phyloP scores from a whole-genome alignment of 2,797 vertebrate genomes.

The Myotis myotis region DNA sequence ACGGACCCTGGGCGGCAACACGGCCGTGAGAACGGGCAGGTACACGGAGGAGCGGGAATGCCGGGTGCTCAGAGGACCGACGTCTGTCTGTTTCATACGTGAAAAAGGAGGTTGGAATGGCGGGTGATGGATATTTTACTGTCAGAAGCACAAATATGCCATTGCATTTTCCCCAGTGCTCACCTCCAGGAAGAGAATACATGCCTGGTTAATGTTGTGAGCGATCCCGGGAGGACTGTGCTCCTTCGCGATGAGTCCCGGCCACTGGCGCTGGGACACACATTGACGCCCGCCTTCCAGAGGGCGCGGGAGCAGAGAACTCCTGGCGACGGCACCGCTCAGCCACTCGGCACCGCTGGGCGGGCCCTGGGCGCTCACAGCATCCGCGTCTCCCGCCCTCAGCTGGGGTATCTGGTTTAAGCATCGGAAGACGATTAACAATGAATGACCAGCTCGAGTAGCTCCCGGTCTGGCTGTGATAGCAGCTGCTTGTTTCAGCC shows the following conservation, averaged over 20 bases:
- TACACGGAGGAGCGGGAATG: neutral
- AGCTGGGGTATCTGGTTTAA: constrained; percentile 89
- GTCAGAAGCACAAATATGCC: neutral
- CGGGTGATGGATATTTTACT: neutral
- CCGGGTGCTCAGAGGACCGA: neutral
- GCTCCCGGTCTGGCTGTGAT: constrained; percentile 86
- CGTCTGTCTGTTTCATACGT: neutral
- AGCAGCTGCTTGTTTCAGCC: constrained; percentile 70
- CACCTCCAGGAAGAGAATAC: neutral
- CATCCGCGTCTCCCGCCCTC: constrained; percentile 76
- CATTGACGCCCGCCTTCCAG: rapidly evolving
- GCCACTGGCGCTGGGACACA: rapidly evolving
- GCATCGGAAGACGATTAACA: constrained; percentile 93
- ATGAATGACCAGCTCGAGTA: constrained; percentile 94
- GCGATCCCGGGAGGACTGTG: neutral
- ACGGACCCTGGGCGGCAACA: neutral
- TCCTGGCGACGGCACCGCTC: no score
- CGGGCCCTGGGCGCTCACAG: no score
- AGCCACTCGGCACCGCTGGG: no score
- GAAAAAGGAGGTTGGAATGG: neutral
- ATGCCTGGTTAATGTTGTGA: neutral
- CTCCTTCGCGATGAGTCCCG: neutral
- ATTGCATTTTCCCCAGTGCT: neutral
- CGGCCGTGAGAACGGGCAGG: neutral
- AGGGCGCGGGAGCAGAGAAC: no score